Evolutionary conservation across 2,113 vertebrate genomes (phyloP), one percentile per base, ranked within the genome.

Genomic region (Falcunculus frontatus): DNA sequence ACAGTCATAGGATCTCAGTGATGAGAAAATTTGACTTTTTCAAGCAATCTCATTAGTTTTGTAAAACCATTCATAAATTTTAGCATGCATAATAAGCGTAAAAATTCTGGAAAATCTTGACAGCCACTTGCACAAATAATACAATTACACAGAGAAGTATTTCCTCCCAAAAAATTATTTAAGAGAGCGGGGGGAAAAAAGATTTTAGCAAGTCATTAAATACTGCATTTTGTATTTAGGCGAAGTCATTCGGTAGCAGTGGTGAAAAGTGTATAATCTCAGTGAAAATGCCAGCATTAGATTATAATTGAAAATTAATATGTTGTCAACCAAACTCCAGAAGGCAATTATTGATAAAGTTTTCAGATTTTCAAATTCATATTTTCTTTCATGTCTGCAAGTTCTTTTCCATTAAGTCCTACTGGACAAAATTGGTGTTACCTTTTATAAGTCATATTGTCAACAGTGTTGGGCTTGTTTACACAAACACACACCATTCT

Each of bases 61-160:
- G 19, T 35, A 35, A 90, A 74, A n/a, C 4, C 74, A 70, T 77
- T 90, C 10, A 90, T 67, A 84, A 67, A 90, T 63, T 90, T 86
- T 74, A 81, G 87, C 19, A 52, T 16, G 64, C 13, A 32, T n/a
- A 94, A 86, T 57, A 86, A 80, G 84, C 6, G 22, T 39, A 80
- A 70, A 77, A 94, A 86, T 70, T 84, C 47, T 47, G 39, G 13
- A 81, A 97, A 95, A 90, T 57, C 33, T 86, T 86, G 86, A 70
- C 76, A 95, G 39, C 50, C 27, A 78, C 33, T 93, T 77, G 68
- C 26, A 70, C 17, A 90, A 92, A 70, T 73, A 49, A 92, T 78
- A 60, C 16, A 89, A 79, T 78, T 81, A 87, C 32, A 77, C 25
- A 69, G 16, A 77, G 35, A 80, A 86, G 9, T 52, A 67, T 80